phyloP scores from a whole-genome alignment of 1,140 invertebrate genomes.

The Zaprionus gabonicus region DNA sequence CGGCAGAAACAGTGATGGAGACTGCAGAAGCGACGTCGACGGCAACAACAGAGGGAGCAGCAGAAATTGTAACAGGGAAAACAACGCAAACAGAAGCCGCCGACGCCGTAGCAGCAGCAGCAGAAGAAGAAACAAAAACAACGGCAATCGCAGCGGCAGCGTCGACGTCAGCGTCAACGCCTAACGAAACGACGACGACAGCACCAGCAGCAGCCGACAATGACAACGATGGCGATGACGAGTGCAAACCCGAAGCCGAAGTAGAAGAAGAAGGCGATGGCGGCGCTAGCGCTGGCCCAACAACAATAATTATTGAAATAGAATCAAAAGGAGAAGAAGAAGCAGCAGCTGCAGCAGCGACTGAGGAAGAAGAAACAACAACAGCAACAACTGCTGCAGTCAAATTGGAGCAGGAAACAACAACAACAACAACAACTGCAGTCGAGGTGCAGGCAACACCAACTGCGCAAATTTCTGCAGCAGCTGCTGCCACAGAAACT shows the following conservation, averaged over 20 bases:
- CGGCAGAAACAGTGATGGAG: neutral
- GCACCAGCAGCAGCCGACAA: slow-evolving; percentile 22
- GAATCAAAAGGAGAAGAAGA: slow-evolving; percentile 11
- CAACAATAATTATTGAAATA: slow-evolving; percentile 16
- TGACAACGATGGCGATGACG: slow-evolving; percentile 27
- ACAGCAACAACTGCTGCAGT: slow-evolving; percentile 21
- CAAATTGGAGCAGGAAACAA: slow-evolving; percentile 50
- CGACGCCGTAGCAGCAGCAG: neutral
- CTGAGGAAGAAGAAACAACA: neutral
- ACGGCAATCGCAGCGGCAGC: neutral
- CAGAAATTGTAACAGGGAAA: slow-evolving; percentile 6
- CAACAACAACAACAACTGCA: slow-evolving; percentile 26
- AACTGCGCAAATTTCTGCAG: slow-evolving; percentile 12
- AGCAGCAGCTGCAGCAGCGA: slow-evolving; percentile 1
- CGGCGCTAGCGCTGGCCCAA: slow-evolving; percentile 19
- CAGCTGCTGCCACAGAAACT: slow-evolving; percentile 33
- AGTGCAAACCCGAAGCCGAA: slow-evolving; percentile 14
- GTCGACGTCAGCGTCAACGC: slow-evolving; percentile 11
- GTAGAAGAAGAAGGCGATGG: slow-evolving; percentile 9
- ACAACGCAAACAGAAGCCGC: neutral
- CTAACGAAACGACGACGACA: slow-evolving; percentile 20
- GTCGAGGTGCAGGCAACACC: slow-evolving; percentile 8
- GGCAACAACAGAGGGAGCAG: neutral
- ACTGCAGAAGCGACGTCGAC: neutral
- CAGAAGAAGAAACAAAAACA: neutral